Evolutionary conservation across 2,888 invertebrate species (phyloP), one percentile per base, ranked within the genome.

Genomic region (Dysmachus trigonus): DNA sequence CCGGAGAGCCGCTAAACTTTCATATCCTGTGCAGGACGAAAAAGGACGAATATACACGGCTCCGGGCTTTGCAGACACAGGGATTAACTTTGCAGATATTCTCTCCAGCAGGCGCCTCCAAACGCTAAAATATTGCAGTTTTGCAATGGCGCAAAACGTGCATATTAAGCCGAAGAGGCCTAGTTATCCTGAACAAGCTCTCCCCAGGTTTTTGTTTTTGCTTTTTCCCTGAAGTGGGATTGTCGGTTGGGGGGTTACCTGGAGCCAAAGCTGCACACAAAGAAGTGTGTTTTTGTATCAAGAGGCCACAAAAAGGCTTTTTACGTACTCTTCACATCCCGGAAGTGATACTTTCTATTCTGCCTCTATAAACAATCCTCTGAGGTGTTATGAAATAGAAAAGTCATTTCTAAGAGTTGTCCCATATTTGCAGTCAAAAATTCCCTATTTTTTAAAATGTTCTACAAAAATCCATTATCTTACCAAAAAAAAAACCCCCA

Each of bases 61-160:
- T 35, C 35, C 35, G 31, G 10, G n/a, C n/a, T 81, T 83, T 83
- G 83, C 83, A 83, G 83, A 71, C 83, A 18, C n/a, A 27, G 22
- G 15, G 13, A 41, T 72, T 72, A n/a, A 41, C 83, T 83, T 83
- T 83, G 83, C 83, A 83, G 83, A 38, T n/a, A n/a, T n/a, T 22
- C 83, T 72, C 83, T 83, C 53, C 72, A 83, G 31, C 4, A n/a
- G n/a, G 7, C 47, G 15, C n/a, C 8, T 2, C 30, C 18, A 22
- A 82, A 27, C 31, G 7, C 18, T 51, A 18, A 18, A 22, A 22
- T 77, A 41, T 41, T 38, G 72, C 72, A 71, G 83, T 15, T 72
- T 83, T 83, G 72, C 41, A 72, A 83, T 83, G 72, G 83, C 83
- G 83, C 71, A 72, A 83, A 83, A 83, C 71, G 72, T 72, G 71